Evolutionary conservation across 2,113 vertebrate species (phyloP).

Genomic region (Bungarus multicinctus): DNA sequence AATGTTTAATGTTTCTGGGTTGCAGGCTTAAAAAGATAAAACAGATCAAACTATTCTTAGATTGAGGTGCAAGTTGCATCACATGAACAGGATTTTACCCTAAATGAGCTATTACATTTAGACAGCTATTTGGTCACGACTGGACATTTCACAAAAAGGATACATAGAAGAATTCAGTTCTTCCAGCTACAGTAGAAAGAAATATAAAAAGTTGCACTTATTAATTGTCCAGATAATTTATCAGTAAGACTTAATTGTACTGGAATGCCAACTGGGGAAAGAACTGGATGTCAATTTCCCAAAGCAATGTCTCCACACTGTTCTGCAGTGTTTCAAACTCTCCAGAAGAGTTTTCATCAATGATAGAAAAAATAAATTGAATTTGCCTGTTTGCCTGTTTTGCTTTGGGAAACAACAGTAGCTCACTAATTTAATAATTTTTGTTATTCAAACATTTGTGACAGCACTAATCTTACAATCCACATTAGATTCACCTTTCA

Average conservation of each 20-base stretch:
- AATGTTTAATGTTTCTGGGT: not conserved
- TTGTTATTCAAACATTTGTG: not conserved
- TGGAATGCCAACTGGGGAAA: not conserved
- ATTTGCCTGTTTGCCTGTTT: not conserved
- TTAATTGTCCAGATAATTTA: not conserved
- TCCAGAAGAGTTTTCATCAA: not conserved
- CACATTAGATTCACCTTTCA: not conserved
- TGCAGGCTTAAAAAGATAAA: not conserved
- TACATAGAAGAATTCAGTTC: slow-evolving; percentile 99
- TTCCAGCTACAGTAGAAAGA: slow-evolving; percentile 83
- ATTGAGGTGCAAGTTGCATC: not conserved
- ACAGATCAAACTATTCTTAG: not conserved
- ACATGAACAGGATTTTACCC: not conserved
- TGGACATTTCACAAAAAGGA: slow-evolving; percentile 76
- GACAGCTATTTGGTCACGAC: not conserved
- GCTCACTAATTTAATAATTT: not conserved
- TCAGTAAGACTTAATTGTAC: not conserved
- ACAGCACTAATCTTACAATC: not conserved
- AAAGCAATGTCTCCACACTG: not conserved
- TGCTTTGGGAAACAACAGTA: not conserved
- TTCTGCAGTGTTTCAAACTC: not conserved
- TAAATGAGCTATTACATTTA: not conserved
- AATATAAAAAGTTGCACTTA: slow-evolving; percentile 7
- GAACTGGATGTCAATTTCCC: not conserved
- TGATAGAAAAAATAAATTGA: not conserved